A percentile compares a stretch with the other conserved stretches of the same genome.
Evolutionary conservation across 2,113 vertebrate species (phyloP).

Genomic region (Upupa epops): DNA sequence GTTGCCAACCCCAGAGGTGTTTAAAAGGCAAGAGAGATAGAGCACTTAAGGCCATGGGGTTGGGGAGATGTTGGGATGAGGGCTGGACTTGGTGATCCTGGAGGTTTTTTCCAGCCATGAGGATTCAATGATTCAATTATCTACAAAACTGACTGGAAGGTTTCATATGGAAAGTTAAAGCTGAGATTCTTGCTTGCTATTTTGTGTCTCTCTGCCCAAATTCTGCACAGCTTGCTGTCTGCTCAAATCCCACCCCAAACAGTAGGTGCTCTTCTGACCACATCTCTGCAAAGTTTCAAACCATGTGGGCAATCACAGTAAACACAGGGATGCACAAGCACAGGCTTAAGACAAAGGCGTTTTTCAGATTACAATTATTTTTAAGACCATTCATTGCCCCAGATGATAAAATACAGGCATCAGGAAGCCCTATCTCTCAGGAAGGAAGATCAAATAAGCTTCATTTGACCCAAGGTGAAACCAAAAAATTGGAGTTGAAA

Average conservation of each 20-base stretch:
- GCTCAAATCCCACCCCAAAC: not conserved
- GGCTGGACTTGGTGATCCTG: too few species aligned
- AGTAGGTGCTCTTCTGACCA: not conserved
- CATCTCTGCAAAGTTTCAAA: not conserved
- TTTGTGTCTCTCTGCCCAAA: not conserved
- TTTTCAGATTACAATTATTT: not conserved
- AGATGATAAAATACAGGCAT: not conserved
- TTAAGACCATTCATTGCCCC: not conserved
- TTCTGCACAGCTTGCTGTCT: not conserved
- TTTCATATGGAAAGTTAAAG: not conserved
- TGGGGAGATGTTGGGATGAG: too few species aligned
- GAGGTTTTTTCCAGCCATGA: too few species aligned
- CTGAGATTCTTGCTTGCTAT: not conserved
- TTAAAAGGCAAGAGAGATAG: too few species aligned
- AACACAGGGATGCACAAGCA: not conserved
- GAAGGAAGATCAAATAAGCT: not conserved
- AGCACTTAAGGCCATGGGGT: too few species aligned
- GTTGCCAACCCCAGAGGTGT: too few species aligned
- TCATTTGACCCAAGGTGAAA: not conserved
- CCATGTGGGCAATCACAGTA: not conserved
- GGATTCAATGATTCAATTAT: too few species aligned
- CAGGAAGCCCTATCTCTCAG: not conserved
- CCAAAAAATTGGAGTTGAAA: not conserved
- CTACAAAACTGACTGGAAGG: not conserved
- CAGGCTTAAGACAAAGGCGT: not conserved